Percentiles rank a stretch among this genome's conserved stretches.
Evolutionary conservation across 1,140 invertebrate genomes (phyloP).

Genomic region (Drosophila rufa): DNA sequence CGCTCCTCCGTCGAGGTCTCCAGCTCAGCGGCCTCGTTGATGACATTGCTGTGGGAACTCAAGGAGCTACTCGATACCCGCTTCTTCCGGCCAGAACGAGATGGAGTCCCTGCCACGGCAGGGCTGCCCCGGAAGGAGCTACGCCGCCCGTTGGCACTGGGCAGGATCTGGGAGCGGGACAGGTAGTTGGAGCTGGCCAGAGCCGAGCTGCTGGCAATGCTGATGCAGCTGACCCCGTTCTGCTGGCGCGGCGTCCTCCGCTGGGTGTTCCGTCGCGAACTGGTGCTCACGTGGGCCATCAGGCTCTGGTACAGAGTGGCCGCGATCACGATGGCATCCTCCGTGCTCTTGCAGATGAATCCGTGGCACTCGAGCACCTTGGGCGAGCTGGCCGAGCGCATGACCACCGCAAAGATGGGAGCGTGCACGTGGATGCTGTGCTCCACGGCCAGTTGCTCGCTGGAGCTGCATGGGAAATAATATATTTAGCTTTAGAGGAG

Average conservation of each 20-base stretch:
- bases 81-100: conserved; percentile 87
- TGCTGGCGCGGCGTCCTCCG: conserved; percentile 87
- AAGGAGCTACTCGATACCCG: conserved; percentile 87
- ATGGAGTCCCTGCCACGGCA: conserved; percentile 38
- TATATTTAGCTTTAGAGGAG: neutral
- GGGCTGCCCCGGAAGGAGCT: conserved; percentile 78
- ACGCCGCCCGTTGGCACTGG: conserved; percentile 58
- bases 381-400: conserved; percentile 91
- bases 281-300: conserved; percentile 90
- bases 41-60: conserved; percentile 87
- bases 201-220: conserved; percentile 87
- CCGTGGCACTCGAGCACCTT: conserved; percentile 95
- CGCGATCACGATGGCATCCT: conserved; percentile 95
- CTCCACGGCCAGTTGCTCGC: conserved; percentile 83
- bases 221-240: conserved; percentile 90
- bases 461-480: conserved; percentile 29
- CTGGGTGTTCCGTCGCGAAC: conserved; percentile 78
- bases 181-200: conserved; percentile 84
- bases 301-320: conserved; percentile 95
- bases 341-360: conserved; percentile 94
- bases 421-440: conserved; percentile 87
- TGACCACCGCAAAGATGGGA: conserved; percentile 95
- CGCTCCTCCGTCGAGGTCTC: conserved; percentile 84
- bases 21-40: conserved; percentile 72
- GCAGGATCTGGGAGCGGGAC: conserved; percentile 65